These are phyloP conservation scores for Hypanus sabinus DNA, from an alignment of 2,113 vertebrate species.

Conservation along the genomic window DNA sequence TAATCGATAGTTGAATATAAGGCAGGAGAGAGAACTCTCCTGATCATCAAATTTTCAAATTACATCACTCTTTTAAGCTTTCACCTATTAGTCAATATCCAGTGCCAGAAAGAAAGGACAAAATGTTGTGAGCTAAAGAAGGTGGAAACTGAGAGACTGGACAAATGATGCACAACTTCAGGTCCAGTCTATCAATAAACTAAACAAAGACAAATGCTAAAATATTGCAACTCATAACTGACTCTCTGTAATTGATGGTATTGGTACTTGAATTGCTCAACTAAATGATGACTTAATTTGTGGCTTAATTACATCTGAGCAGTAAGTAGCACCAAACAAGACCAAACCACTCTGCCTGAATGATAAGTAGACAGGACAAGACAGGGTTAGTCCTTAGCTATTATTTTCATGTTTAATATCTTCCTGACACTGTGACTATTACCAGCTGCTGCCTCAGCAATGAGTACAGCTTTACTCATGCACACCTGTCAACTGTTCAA, in stretches of 20 bases:
- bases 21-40: too few species aligned
- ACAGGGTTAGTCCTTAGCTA: neutral
- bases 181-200: too few species aligned
- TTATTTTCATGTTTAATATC: constrained; percentile 36
- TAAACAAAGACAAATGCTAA: too few species aligned
- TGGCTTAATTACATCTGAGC: neutral
- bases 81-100: too few species aligned
- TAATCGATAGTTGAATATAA: too few species aligned
- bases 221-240: neutral
- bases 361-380: neutral
- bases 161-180: too few species aligned
- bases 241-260: neutral
- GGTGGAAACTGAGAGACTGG: too few species aligned
- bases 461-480: neutral
- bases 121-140: too few species aligned
- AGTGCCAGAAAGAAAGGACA: too few species aligned
- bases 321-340: neutral
- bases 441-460: constrained; percentile 15
- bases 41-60: too few species aligned
- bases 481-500: constrained; percentile 7
- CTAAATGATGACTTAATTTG: neutral
- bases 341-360: neutral
- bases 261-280: neutral
- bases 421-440: neutral
- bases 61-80: too few species aligned